Base-by-base conservation (phyloP, 1,140 invertebrate species). In the Bactericera cockerelli region DNA sequence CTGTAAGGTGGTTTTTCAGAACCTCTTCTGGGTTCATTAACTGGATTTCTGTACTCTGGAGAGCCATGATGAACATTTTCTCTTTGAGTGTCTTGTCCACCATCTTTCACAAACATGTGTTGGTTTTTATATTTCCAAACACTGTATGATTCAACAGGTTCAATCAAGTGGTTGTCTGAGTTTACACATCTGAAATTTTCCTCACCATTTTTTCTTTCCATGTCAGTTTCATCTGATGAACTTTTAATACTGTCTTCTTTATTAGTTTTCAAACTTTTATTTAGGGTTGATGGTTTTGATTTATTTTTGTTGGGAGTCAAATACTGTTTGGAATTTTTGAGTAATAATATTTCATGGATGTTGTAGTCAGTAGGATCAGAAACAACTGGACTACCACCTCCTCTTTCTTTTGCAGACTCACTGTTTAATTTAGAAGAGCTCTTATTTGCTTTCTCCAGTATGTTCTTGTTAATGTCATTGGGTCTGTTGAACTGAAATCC, bases 91-190 rank as follows among this genome's bases (percentile, higher is more conserved):
- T 6, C 28, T 13, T 31, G 28, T 49, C 19, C 42, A 49, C 3
- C 19, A n/a, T 49, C 42, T 19, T n/a, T 49, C 3, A 49, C 42
- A 49, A 49, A 49, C 42, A 49, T 49, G n/a, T 49, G 42, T 16
- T 49, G 42, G n/a, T 49, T 49, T 49, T 49, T 49, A 49, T 49
- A 49, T 49, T 49, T 49, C 42, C 42, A 49, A 19, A 49, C 42
- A 49, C 42, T 49, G 22, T 49, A 49, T 49, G 42, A 49, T 22
- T 49, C 42, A 49, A 49, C 42, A 49, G 42, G 42, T 49, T 49
- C 42, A 19, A 49, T 49, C n/a, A 49, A 22, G 19, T 49, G 42
- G 19, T 16, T 49, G 6, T 49, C 42, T 6, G n/a, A 6, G 19
- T 49, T 49, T 6, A 49, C 19, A 49, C 19, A n/a, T 49, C 42